Evolutionary conservation across 92 coral and sea anemone genomes (phyloP), one percentile per base, ranked within the genome.

Genomic region (Anthopleura xanthogrammica): DNA sequence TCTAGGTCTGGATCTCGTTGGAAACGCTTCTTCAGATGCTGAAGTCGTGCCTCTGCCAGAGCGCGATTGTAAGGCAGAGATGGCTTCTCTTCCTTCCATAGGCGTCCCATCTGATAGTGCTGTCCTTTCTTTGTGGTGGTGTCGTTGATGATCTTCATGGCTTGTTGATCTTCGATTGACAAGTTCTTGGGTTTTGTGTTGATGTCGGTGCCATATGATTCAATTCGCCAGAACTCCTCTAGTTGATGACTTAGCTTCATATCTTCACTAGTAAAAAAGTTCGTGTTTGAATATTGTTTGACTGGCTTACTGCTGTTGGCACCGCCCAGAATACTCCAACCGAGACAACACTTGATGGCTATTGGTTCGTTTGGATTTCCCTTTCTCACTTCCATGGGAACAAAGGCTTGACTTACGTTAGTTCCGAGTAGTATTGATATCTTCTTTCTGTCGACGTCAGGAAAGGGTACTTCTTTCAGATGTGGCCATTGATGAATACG

Each of bases 281-380:
- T n/a, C n/a, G n/a, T n/a, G n/a, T n/a, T n/a, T n/a, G n/a, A n/a
- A n/a, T n/a, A n/a, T n/a, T n/a, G n/a, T 19, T 24, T 68, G 56
- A 2, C 12, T 72, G 87, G 7, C 55, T 60, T 64, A 23, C 41
- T 36, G 46, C 46, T 77, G 41, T 81, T 55, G 66, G 20, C 58
- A 43, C 88, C 82, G 55, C 94, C 92, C n/a, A 91, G 87, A 52
- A 91, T 79, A 17, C 87, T 80, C 86, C 82, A 91, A 41, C 94
- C 89, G 42, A 91, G 64, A 72, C 94, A 88, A 7, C 84, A 91
- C 80, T 83, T 82, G 60, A 91, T 88, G 24, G 92, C 92, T 20
- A 91, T 64, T 12, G 86, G 92, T 70, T 79, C 89, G 85, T 86
- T 81, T 41, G 87, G 89, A 42, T 78, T 87, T 29, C 91, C 94